Percentiles rank a stretch among this genome's conserved stretches.
phyloP scores from a whole-genome alignment of 2,113 vertebrate genomes.

The Lophura nycthemera region DNA sequence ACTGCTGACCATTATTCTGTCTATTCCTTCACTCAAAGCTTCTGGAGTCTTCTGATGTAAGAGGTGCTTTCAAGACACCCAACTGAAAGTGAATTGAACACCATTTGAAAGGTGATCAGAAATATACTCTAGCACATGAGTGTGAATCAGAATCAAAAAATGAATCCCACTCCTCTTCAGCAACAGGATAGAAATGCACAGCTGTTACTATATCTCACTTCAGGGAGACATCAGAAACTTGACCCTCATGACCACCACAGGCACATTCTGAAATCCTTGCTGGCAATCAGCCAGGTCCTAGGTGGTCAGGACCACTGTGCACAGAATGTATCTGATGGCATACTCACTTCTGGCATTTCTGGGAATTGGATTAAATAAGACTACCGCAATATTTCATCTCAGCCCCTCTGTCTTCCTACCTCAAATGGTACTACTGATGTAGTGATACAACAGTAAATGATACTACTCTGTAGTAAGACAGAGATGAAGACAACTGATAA shows the following conservation, averaged over 20 bases:
- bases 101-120: not conserved
- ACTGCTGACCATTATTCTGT: not conserved
- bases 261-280: conserved; percentile 29
- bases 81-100: not conserved
- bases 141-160: conserved; percentile 8
- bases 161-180: not conserved
- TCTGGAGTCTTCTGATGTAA: not conserved
- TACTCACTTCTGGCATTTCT: conserved; percentile 43
- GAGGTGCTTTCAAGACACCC: not conserved
- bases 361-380: conserved; percentile 33
- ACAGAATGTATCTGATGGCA: conserved; percentile 10
- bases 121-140: not conserved
- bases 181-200: conserved; percentile 14
- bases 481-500: not conserved
- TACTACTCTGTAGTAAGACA: not conserved
- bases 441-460: too few relatives aligned
- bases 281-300: conserved; percentile 27
- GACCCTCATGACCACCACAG: conserved; percentile 34
- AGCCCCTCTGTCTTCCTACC: not conserved
- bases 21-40: not conserved
- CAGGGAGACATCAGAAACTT: conserved; percentile 41
- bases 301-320: not conserved
- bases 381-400: not conserved
- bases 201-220: conserved; percentile 56
- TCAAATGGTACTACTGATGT: not conserved